Conservation (phyloP, 2,113 vertebrate genomes). For the Laticauda colubrina region DNA sequence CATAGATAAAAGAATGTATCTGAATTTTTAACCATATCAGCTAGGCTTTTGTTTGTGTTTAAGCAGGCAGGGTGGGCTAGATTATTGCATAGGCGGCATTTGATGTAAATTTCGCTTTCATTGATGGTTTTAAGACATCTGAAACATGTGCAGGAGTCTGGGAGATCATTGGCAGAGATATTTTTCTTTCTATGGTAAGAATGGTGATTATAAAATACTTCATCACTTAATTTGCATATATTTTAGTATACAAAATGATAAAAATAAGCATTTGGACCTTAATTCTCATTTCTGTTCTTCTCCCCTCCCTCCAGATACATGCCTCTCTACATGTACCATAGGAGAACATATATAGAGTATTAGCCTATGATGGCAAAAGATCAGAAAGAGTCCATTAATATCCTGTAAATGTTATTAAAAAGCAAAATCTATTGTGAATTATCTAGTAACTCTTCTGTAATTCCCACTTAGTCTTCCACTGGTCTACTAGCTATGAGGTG, state of each 20-base stretch:
- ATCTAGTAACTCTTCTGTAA: conserved; percentile 16
- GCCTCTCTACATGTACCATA: background rate
- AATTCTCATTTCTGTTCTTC: conserved; percentile 3
- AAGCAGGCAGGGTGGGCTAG: too few species aligned
- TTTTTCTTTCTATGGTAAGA: background rate
- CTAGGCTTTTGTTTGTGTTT: too few species aligned
- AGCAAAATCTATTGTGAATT: background rate
- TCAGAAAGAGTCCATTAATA: background rate
- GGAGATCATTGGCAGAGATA: too few species aligned
- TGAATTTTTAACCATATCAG: too few species aligned
- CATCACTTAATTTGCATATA: background rate
- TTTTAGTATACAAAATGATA: background rate
- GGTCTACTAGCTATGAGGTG: conserved; percentile 36
- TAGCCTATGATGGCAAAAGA: background rate
- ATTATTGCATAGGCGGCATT: too few species aligned
- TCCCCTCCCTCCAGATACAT: background rate
- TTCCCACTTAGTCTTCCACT: conserved; percentile 41
- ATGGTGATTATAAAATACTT: background rate
- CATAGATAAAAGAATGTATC: too few species aligned
- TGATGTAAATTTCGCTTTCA: too few species aligned
- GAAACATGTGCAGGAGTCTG: too few species aligned
- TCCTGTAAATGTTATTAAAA: background rate
- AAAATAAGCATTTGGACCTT: background rate
- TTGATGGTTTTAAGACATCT: too few species aligned
- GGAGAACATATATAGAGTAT: background rate